These are phyloP conservation scores for Pocillopora grandis DNA, from an alignment of 92 coral and sea anemone species.

Conservation along the genomic window DNA sequence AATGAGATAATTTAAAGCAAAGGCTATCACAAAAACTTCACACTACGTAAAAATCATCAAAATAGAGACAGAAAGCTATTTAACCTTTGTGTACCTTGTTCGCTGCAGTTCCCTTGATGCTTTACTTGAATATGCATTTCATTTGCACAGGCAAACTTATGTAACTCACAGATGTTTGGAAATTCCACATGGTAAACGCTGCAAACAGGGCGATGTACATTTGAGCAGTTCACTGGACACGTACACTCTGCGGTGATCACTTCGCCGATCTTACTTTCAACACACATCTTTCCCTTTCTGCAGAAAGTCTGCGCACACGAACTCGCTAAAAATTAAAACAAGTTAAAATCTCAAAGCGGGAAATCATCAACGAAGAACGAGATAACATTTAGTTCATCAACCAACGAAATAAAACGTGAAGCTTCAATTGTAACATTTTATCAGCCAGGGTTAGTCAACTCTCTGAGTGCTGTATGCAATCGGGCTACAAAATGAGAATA, in stretches of 20 bases:
- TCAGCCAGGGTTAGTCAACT: too few relatives aligned
- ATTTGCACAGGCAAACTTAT: slow-evolving; percentile 46
- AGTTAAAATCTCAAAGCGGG: background rate
- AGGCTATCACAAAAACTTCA: background rate
- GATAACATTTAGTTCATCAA: too few relatives aligned
- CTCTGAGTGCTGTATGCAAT: too few relatives aligned
- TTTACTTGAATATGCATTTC: slow-evolving; percentile 36
- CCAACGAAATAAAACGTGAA: too few relatives aligned
- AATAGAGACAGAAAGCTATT: background rate
- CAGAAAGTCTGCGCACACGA: slow-evolving; percentile 1
- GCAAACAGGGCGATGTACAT: slow-evolving; percentile 31
- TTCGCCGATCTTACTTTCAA: slow-evolving; percentile 10
- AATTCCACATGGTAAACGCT: slow-evolving; percentile 28
- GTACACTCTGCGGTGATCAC: slow-evolving; percentile 10
- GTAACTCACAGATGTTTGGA: slow-evolving; percentile 44
- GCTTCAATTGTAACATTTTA: too few relatives aligned
- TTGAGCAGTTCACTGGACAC: slow-evolving; percentile 37
- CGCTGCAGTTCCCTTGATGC: slow-evolving; percentile 30
- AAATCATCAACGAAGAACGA: too few relatives aligned
- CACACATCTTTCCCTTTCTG: slow-evolving; percentile 1
- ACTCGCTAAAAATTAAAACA: background rate
- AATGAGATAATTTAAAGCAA: too few relatives aligned
- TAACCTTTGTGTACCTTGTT: background rate
- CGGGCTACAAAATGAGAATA: too few relatives aligned
- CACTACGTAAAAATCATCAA: background rate